phyloP scores from a whole-genome alignment of 1,140 invertebrate species.

The Agrypnia vestita region DNA sequence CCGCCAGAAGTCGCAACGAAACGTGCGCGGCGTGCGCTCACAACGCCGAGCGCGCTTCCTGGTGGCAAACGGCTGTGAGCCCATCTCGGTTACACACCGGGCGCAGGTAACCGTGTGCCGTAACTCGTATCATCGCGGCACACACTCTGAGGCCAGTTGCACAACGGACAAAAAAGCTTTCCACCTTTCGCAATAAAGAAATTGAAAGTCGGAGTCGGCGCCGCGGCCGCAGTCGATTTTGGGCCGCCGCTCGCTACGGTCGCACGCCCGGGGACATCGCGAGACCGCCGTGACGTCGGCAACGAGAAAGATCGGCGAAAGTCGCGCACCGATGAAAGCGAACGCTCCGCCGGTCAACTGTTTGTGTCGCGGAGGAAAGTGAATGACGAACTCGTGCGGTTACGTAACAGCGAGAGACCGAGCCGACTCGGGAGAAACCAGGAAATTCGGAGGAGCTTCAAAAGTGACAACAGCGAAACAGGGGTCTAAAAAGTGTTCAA shows the following conservation, averaged over 20 bases:
- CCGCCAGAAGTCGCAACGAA: too few species aligned
- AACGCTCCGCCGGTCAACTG: neutral
- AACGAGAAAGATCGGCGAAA: neutral
- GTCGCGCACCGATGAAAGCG: neutral
- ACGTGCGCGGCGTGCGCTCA: too few species aligned
- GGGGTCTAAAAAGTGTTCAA: too few species aligned
- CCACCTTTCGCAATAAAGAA: slow-evolving; percentile 19
- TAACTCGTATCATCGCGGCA: slow-evolving; percentile 8
- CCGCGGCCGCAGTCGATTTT: neutral
- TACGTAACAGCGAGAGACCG: neutral
- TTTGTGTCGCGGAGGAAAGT: slow-evolving; percentile 1
- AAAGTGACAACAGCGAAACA: too few species aligned
- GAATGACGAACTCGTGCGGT: slow-evolving; percentile 6
- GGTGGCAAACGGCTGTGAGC: neutral
- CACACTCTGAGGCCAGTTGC: slow-evolving; percentile 10
- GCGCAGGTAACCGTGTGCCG: neutral
- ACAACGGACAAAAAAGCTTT: slow-evolving; percentile 17
- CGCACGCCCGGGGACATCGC: neutral
- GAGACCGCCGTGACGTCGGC: neutral
- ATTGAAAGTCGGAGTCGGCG: neutral
- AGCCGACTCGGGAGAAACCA: neutral
- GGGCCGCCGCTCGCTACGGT: slow-evolving; percentile 4
- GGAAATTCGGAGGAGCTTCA: neutral
- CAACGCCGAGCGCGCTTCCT: neutral
- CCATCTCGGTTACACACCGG: neutral